Percentiles rank a stretch among this genome's conserved stretches.
phyloP scores from a whole-genome alignment of 1,140 invertebrate species.

The Micrasema longulum region DNA sequence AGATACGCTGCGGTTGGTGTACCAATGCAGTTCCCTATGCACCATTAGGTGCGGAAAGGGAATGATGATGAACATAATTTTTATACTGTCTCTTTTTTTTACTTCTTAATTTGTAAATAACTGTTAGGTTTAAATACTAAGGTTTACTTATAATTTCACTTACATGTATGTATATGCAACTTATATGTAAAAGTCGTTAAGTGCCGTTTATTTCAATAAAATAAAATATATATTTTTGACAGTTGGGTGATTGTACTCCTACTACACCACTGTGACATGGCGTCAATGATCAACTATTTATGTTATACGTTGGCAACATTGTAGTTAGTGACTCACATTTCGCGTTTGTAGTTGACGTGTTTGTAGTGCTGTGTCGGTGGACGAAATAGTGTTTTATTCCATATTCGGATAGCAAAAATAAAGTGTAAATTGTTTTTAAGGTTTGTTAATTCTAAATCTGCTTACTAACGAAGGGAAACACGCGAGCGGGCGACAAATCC shows the following conservation, averaged over 20 bases:
- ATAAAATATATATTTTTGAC: constrained; percentile 7
- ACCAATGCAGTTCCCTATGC: no score
- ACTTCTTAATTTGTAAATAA: no score
- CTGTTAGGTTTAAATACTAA: no score
- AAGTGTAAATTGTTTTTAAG: constrained; percentile 34
- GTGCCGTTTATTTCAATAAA: no score
- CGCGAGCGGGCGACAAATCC: not conserved
- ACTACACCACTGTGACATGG: constrained; percentile 2
- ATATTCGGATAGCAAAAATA: constrained; percentile 38
- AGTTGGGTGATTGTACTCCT: not conserved
- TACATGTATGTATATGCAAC: no score
- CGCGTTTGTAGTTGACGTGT: constrained; percentile 44
- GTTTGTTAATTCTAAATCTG: constrained; percentile 19
- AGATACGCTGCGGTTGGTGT: no score
- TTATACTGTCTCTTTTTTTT: no score
- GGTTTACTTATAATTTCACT: no score
- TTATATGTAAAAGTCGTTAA: no score
- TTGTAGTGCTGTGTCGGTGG: constrained; percentile 36
- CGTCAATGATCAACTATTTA: not conserved
- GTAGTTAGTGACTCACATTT: constrained; percentile 36
- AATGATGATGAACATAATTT: no score
- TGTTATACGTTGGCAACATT: constrained; percentile 14
- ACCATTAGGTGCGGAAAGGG: no score
- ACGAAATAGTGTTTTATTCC: constrained; percentile 32
- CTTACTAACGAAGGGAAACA: not conserved